Evolutionary conservation across 2,113 vertebrate genomes (phyloP).

Genomic region (Halichoerus grypus): DNA sequence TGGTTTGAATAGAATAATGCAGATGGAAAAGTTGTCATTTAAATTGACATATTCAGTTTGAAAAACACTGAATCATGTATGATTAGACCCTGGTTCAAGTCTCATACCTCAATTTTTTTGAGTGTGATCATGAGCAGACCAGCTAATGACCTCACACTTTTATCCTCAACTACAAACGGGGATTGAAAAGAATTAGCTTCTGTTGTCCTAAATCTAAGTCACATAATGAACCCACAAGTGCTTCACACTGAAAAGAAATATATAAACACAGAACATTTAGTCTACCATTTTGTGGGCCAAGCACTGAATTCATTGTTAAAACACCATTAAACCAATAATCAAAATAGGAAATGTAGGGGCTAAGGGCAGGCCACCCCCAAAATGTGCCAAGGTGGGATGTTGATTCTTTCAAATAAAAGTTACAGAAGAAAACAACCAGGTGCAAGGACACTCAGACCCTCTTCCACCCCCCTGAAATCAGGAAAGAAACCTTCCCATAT

Average conservation of each 20-base stretch:
- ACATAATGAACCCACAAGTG: neutral
- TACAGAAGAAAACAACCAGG: neutral
- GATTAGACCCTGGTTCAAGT: neutral
- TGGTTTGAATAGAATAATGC: neutral
- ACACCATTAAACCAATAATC: neutral
- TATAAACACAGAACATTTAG: neutral
- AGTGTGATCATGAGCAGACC: neutral
- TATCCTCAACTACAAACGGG: neutral
- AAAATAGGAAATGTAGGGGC: neutral
- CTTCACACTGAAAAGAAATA: neutral
- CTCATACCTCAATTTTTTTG: neutral
- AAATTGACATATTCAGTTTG: neutral
- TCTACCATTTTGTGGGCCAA: neutral
- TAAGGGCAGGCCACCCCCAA: neutral
- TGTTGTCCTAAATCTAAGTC: neutral
- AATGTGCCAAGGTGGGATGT: neutral
- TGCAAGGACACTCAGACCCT: neutral
- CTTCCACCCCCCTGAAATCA: neutral
- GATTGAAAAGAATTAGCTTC: neutral
- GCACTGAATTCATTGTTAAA: neutral
- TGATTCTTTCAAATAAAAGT: neutral
- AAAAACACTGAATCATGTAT: neutral
- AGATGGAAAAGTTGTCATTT: neutral
- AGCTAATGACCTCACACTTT: neutral
- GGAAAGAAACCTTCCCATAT: neutral